Conservation (phyloP, 1,140 invertebrate species). For the Saccostrea glomerata region DNA sequence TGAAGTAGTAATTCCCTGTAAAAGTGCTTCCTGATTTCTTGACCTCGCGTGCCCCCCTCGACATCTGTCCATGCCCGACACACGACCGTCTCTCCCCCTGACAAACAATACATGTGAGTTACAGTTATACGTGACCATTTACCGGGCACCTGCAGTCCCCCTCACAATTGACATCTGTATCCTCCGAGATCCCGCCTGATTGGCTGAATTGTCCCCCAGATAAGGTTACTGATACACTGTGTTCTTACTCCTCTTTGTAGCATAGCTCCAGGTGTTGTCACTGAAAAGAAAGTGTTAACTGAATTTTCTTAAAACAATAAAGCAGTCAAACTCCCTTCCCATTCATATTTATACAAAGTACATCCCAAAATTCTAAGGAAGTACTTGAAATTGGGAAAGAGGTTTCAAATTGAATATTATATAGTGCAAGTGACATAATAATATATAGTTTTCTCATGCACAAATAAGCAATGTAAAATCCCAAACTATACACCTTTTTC, state of each 20-base stretch:
- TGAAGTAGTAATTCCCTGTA: background rate
- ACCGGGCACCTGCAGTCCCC: conserved; percentile 3
- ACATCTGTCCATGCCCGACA: conserved; percentile 25
- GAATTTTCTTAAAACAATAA: background rate
- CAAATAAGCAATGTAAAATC: too few relatives aligned
- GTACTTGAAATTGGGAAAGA: background rate
- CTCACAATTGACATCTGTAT: conserved; percentile 22
- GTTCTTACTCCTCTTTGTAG: background rate
- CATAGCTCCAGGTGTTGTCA: background rate
- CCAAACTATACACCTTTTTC: too few relatives aligned
- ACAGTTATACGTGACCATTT: conserved; percentile 22
- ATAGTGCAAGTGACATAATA: background rate
- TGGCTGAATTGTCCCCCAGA: background rate
- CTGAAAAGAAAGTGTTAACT: background rate
- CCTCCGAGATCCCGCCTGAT: background rate
- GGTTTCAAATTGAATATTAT: background rate
- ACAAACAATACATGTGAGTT: background rate
- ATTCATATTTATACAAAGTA: too few relatives aligned
- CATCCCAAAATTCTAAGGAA: background rate
- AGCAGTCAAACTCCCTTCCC: background rate
- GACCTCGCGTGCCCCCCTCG: conserved; percentile 2
- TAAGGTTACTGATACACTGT: background rate
- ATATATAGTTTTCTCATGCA: too few relatives aligned
- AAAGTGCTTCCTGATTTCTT: background rate
- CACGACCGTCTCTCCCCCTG: conserved; percentile 13